Base-by-base conservation (phyloP, 2,888 invertebrate species). In the Mystacides longicornis region DNA sequence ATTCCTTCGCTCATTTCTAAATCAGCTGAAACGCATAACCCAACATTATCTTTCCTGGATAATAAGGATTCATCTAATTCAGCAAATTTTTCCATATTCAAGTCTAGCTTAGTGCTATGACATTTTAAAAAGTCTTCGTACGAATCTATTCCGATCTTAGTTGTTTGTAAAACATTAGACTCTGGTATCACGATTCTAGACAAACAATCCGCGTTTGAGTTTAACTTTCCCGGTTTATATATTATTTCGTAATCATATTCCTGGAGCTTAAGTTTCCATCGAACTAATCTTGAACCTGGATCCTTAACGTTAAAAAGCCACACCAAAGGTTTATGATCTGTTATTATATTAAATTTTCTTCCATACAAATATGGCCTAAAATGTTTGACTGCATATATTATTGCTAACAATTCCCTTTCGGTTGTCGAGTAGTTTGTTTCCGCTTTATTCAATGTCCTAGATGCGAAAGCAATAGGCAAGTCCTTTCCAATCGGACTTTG, bases 351-450 rank as follows among this genome's bases (percentile, higher is more conserved):
- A 33, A 69, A 68, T 45, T 64, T 64, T 22, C 59, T 59, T 3
- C 68, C 68, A 46, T 64, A 67, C 1, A 69, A 27, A 48, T 68
- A 68, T 2, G 65, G 65, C 51, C 66, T 55, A 47, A 65, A 67
- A 55, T 64, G 61, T 51, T 64, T 62, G 5, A 61, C 54, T 1
- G 64, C 64, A 58, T 61, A 64, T 19, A 67, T 31, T 2, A 55
- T 50, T 4, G 45, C 50, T 21, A 50, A 21, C n/a, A 55, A 19
- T 31, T 55, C 54, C 22, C 22, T 31, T 50, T 55, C 55, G 11
- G n/a, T 55, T 11, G 50, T 55, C 2, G 45, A 20, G 20, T 55
- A 55, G 22, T 55, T 55, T 16, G 21, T 22, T 55, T 55, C 55
- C 3, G 45, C 31, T 18, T 16, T 16, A 19, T 55, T 55, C 19